phyloP scores from a whole-genome alignment of 2,797 vertebrate species.

The Anguilla obscura region DNA sequence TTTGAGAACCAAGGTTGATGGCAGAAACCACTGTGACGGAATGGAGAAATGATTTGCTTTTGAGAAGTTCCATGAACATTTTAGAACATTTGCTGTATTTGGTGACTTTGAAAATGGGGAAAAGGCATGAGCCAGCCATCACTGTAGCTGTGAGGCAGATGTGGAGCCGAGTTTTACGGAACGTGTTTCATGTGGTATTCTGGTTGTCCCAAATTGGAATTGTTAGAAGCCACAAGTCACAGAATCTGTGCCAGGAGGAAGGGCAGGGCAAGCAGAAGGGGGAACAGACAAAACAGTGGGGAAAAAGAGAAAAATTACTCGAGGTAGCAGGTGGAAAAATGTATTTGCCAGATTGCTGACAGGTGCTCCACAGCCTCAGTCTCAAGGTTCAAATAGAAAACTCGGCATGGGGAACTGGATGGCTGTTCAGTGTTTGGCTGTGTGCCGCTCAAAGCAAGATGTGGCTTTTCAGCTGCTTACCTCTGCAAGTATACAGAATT shows the following conservation, averaged over 20 bases:
- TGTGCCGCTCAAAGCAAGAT: slow-evolving; percentile 33
- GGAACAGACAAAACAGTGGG: slow-evolving; percentile 24
- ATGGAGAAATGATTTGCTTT: background rate
- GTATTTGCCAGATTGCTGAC: slow-evolving; percentile 59
- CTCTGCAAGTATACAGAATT: background rate
- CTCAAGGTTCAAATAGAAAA: slow-evolving; percentile 38
- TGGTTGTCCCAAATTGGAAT: slow-evolving; percentile 56
- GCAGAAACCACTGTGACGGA: background rate
- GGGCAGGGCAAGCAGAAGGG: slow-evolving; percentile 41
- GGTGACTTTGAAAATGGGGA: slow-evolving; percentile 28
- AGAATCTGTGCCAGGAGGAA: slow-evolving; percentile 42
- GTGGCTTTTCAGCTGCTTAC: slow-evolving; percentile 32
- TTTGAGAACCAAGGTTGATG: background rate
- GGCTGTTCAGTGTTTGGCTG: slow-evolving; percentile 24
- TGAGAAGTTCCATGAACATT: background rate
- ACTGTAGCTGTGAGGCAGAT: slow-evolving; percentile 52
- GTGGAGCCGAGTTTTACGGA: slow-evolving; percentile 33
- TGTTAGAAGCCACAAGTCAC: slow-evolving; percentile 51
- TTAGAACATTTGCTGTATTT: background rate
- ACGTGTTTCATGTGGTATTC: slow-evolving; percentile 53
- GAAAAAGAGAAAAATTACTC: slow-evolving; percentile 41
- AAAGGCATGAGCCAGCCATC: slow-evolving; percentile 34
- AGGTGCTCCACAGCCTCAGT: slow-evolving; percentile 50
- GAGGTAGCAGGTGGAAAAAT: slow-evolving; percentile 61
- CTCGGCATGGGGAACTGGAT: slow-evolving; percentile 27